These are phyloP conservation scores for Onthophagus sagittarius DNA, from an alignment of 2,888 invertebrate species.

Conservation along the genomic window DNA sequence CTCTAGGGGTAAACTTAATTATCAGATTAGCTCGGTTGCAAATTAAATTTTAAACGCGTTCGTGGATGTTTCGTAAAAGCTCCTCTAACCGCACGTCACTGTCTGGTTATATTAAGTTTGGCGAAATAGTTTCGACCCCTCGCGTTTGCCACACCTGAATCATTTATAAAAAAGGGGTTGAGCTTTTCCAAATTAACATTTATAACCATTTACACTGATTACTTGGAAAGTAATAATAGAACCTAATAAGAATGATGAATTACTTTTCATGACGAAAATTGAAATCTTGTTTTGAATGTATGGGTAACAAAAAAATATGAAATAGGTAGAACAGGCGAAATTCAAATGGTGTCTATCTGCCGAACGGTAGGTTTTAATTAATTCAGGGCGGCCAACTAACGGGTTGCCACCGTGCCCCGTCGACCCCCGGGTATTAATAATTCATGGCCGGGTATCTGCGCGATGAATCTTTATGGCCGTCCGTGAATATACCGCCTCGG, in stretches of 20 bases:
- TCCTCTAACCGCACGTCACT: neutral
- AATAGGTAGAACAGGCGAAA: too few species aligned
- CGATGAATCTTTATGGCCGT: conserved; percentile 19
- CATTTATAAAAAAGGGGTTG: neutral
- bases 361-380: neutral
- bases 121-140: neutral
- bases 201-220: too few species aligned
- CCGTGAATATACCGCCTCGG: conserved; percentile 3
- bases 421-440: conserved; percentile 15
- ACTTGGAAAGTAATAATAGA: too few species aligned
- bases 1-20: neutral
- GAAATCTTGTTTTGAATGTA: too few species aligned
- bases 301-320: too few species aligned
- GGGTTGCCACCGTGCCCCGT: neutral
- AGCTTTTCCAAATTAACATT: too few species aligned
- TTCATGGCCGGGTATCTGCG: conserved; percentile 19
- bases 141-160: neutral
- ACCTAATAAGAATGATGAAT: too few species aligned
- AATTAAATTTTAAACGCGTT: neutral
- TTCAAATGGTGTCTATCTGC: neutral
- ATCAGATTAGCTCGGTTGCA: neutral
- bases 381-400: neutral
- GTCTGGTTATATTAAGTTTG: neutral
- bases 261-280: too few species aligned
- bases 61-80: neutral